phyloP scores from a whole-genome alignment of 64 coral and sea anemone genomes.

The Hydrozoanthus tunicans region DNA sequence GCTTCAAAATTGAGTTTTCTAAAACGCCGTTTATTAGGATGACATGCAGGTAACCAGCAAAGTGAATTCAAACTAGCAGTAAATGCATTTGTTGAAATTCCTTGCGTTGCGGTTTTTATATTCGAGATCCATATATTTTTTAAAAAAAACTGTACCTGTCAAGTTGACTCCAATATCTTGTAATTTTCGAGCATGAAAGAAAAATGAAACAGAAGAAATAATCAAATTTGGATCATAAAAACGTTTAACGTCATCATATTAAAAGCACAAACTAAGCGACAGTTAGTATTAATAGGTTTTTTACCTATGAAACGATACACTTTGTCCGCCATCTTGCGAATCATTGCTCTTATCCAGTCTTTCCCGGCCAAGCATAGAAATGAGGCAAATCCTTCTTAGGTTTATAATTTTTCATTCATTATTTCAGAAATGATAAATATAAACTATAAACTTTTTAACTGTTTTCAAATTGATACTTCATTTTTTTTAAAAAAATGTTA shows the following conservation, averaged over 20 bases:
- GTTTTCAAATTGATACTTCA: no score
- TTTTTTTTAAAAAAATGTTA: no score
- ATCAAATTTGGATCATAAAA: neutral
- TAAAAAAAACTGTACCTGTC: slow-evolving; percentile 68
- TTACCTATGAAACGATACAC: slow-evolving; percentile 74
- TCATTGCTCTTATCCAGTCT: slow-evolving; percentile 56
- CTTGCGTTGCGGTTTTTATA: no score
- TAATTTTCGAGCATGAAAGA: slow-evolving; percentile 9
- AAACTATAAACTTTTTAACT: no score
- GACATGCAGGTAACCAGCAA: no score
- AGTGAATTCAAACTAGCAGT: no score
- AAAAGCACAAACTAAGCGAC: neutral
- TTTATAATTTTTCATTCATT: no score
- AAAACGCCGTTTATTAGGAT: no score
- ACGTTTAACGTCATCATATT: neutral
- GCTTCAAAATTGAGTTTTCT: no score
- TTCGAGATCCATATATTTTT: neutral
- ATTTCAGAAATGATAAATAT: no score
- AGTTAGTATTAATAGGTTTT: neutral
- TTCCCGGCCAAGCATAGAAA: slow-evolving; percentile 40
- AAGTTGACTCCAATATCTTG: slow-evolving; percentile 94
- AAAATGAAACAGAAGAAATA: neutral
- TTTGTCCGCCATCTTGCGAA: slow-evolving; percentile 86
- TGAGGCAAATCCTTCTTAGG: neutral
- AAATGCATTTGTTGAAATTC: no score